A percentile compares a stretch with the other conserved stretches of the same genome.
Evolutionary conservation across 2,113 vertebrate genomes (phyloP).

Genomic region (Engraulis encrasicolus): DNA sequence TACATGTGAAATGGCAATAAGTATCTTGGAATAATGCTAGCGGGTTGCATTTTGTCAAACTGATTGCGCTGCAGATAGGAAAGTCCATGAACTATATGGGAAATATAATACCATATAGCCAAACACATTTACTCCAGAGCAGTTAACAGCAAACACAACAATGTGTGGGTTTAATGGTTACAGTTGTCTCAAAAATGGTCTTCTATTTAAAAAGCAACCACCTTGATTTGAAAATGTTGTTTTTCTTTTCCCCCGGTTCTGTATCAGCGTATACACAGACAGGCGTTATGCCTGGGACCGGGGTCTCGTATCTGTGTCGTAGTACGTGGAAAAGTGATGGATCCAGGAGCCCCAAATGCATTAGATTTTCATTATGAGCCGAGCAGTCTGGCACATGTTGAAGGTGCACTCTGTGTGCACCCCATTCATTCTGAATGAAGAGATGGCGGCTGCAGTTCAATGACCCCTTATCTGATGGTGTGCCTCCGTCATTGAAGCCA

Average conservation of each 20-base stretch:
- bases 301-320: constrained; percentile 54
- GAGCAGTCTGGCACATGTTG: constrained; percentile 67
- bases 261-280: constrained; percentile 61
- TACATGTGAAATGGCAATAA: background rate
- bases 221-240: constrained; percentile 43
- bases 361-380: constrained; percentile 79
- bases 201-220: background rate
- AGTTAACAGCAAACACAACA: background rate
- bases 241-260: constrained; percentile 50
- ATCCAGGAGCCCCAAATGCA: constrained; percentile 69
- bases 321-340: constrained; percentile 52
- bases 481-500: constrained; percentile 75
- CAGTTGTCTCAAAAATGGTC: background rate
- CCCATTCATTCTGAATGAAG: constrained; percentile 79
- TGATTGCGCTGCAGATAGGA: background rate
- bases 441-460: constrained; percentile 75
- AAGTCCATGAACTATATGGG: background rate
- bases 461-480: constrained; percentile 79
- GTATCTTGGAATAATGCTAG: background rate
- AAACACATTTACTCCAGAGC: background rate
- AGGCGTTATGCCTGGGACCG: constrained; percentile 62
- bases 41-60: background rate
- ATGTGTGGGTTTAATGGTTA: background rate
- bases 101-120: background rate
- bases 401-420: constrained; percentile 76